Evolutionary conservation across 1,140 invertebrate genomes (phyloP).

Genomic region (Tetramorium simillimum): DNA sequence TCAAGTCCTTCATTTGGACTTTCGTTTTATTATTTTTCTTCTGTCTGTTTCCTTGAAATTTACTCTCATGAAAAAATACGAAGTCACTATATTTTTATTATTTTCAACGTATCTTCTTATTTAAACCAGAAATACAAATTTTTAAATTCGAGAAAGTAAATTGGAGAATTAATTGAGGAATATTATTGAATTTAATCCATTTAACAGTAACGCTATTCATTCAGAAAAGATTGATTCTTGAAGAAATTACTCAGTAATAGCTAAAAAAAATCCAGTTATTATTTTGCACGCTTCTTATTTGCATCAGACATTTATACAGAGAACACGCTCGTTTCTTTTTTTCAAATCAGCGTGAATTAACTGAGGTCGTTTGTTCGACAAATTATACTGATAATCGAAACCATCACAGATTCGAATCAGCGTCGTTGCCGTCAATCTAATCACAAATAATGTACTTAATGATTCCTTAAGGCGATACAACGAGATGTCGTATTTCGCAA

Average conservation of each 20-base stretch:
- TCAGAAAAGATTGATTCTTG: not conserved
- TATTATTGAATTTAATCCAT: not conserved
- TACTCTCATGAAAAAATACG: not conserved
- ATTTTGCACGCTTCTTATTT: not conserved
- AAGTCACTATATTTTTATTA: not conserved
- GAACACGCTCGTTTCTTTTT: not conserved
- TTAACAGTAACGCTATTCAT: not conserved
- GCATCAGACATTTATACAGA: not conserved
- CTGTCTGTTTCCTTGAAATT: not conserved
- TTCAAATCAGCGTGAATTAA: not conserved
- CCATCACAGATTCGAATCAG: slow-evolving; percentile 14
- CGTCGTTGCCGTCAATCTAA: slow-evolving; percentile 19
- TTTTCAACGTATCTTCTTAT: not conserved
- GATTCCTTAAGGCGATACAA: slow-evolving; percentile 44
- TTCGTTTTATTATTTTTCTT: not conserved
- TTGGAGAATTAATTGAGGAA: not conserved
- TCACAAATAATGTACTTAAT: slow-evolving; percentile 52
- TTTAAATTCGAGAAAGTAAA: not conserved
- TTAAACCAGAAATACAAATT: not conserved
- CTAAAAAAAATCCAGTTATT: not conserved
- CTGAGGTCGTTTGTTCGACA: not conserved
- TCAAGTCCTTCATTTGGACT: not conserved
- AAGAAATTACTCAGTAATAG: not conserved
- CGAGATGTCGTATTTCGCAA: not conserved
- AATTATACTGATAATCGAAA: slow-evolving; percentile 24